phyloP scores from a whole-genome alignment of 2,113 vertebrate genomes.

The Paraplagusia blochii region DNA sequence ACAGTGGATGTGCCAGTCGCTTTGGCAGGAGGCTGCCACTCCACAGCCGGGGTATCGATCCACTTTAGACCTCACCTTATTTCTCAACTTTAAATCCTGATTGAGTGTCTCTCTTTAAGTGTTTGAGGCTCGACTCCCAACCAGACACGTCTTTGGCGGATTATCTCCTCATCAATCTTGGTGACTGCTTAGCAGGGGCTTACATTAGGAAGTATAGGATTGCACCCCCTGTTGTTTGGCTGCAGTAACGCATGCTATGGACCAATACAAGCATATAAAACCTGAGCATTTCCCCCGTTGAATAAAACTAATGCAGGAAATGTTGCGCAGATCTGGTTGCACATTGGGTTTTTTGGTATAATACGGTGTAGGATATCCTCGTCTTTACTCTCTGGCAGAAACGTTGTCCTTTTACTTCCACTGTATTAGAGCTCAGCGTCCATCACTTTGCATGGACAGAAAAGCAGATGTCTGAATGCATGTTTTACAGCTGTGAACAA shows the following conservation, averaged over 20 bases:
- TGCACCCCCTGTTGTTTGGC: slow-evolving; percentile 20
- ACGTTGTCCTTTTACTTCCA: slow-evolving; percentile 53
- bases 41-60: slow-evolving; percentile 76
- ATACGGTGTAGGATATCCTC: slow-evolving; percentile 44
- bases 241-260: neutral
- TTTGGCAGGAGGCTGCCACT: slow-evolving; percentile 74
- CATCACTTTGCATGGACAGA: slow-evolving; percentile 31
- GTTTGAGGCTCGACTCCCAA: slow-evolving; percentile 59
- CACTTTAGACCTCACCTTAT: slow-evolving; percentile 70
- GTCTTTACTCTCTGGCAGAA: slow-evolving; percentile 33
- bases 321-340: slow-evolving; percentile 46
- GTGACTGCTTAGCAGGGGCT: slow-evolving; percentile 32
- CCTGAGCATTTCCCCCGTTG: neutral
- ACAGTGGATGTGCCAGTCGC: slow-evolving; percentile 72
- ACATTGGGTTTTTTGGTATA: slow-evolving; percentile 44
- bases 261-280: slow-evolving; percentile 5
- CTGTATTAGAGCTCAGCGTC: slow-evolving; percentile 41
- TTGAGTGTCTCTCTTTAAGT: slow-evolving; percentile 71
- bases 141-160: slow-evolving; percentile 56
- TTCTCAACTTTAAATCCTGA: slow-evolving; percentile 78
- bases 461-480: slow-evolving; percentile 47
- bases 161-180: slow-evolving; percentile 66
- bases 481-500: slow-evolving; percentile 56
- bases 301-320: slow-evolving; percentile 8
- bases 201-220: slow-evolving; percentile 45